phyloP scores from a whole-genome alignment of 2,888 invertebrate genomes.

The Alloplasta piceator region DNA sequence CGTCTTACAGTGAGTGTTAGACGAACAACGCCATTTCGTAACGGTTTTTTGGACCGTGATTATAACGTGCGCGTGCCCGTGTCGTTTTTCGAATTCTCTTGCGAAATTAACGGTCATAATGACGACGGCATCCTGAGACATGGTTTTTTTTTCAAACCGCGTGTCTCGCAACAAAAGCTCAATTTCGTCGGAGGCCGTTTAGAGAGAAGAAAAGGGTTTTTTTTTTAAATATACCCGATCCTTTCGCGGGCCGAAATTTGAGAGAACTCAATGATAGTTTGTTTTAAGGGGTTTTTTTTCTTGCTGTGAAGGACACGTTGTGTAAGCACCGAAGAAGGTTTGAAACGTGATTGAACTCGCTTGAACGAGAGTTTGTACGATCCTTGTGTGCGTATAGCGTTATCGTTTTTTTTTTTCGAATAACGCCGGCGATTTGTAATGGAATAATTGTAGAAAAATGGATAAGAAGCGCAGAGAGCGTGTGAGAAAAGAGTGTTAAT shows the following conservation, averaged over 20 bases:
- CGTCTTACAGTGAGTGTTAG: conserved; percentile 87
- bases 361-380: conserved; percentile 23
- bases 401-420: conserved; percentile 9
- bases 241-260: conserved; percentile 68
- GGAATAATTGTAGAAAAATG: conserved; percentile 7
- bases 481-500: conserved; percentile 39
- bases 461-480: neutral
- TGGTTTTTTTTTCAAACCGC: neutral
- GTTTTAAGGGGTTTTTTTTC: conserved; percentile 1
- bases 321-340: neutral
- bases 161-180: conserved; percentile 39
- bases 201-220: neutral
- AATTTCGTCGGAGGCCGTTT: conserved; percentile 20
- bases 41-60: neutral
- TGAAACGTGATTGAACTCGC: neutral
- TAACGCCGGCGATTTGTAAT: conserved; percentile 15
- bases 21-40: neutral
- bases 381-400: conserved; percentile 38
- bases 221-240: conserved; percentile 1
- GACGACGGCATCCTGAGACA: too few species aligned
- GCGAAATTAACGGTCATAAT: too few species aligned
- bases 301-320: conserved; percentile 19
- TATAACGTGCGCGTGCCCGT: neutral
- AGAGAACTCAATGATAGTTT: conserved; percentile 48
- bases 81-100: too few species aligned